phyloP scores from a whole-genome alignment of 2,888 invertebrate genomes.

The Ormyrus nitidulus region DNA sequence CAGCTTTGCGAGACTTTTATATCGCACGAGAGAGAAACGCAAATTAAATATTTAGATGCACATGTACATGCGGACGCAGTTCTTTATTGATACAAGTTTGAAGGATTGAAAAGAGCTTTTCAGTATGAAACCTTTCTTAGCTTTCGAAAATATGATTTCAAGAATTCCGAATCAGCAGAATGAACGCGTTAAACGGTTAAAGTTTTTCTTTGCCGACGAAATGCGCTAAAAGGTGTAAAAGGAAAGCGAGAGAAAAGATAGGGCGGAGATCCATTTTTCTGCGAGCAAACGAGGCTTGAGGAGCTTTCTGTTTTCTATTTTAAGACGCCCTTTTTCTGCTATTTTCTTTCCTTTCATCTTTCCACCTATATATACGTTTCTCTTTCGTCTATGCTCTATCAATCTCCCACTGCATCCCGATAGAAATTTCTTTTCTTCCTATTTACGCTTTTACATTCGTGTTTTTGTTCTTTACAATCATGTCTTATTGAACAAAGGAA shows the following conservation, averaged over 20 bases:
- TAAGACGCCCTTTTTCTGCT: conserved; percentile 3
- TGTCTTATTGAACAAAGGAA: background rate
- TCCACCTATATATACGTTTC: background rate
- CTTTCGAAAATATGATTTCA: conserved; percentile 23
- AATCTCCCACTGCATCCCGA: background rate
- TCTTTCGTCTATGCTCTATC: conserved; percentile 8
- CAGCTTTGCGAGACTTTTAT: no score
- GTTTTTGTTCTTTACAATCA: background rate
- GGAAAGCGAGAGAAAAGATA: background rate
- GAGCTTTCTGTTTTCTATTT: conserved; percentile 43
- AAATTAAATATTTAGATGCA: no score
- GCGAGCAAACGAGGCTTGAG: conserved; percentile 38
- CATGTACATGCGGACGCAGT: no score
- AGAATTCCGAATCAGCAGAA: background rate
- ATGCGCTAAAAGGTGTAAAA: conserved; percentile 4
- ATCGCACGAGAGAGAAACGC: no score
- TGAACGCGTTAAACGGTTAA: no score
- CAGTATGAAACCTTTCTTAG: background rate
- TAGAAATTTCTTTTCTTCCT: background rate
- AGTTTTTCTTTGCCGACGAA: conserved; percentile 26
- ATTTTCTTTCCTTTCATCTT: conserved; percentile 7
- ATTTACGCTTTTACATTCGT: background rate
- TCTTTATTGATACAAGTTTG: no score
- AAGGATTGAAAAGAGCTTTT: background rate
- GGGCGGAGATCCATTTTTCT: conserved; percentile 40